phyloP scores from a whole-genome alignment of 1,140 invertebrate species.

The Rhopalosiphum maidis region DNA sequence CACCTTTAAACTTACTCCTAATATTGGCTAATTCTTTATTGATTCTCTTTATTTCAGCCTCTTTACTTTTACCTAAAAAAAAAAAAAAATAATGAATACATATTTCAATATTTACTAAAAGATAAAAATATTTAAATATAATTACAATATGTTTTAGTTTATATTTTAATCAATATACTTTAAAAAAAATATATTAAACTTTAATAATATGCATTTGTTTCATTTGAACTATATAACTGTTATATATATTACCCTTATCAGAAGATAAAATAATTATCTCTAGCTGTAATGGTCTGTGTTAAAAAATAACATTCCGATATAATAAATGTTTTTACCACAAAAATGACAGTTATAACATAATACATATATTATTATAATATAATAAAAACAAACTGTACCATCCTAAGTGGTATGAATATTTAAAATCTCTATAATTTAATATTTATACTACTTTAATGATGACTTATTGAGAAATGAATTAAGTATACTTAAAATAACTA shows the following conservation, averaged over 20 bases:
- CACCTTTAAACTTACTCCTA: conserved; percentile 99
- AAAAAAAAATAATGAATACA: conserved; percentile 38
- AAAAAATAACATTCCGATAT: background rate
- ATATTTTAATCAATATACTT: background rate
- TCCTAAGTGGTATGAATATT: background rate
- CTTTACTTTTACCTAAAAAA: conserved; percentile 94
- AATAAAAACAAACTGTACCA: background rate
- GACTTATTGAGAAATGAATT: background rate
- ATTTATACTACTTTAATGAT: background rate
- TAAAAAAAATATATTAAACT: background rate
- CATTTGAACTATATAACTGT: background rate
- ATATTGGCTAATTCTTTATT: conserved; percentile 99
- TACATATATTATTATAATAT: background rate
- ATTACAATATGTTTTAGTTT: background rate
- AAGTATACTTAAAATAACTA: background rate
- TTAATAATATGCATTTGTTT: background rate
- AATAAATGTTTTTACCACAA: background rate
- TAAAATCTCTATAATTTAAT: background rate
- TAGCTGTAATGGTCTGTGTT: background rate
- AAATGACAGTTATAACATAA: background rate
- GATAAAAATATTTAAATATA: background rate
- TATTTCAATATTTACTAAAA: background rate
- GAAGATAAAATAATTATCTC: conserved; percentile 36
- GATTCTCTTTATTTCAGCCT: conserved; percentile 99
- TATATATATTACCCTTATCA: background rate